Conservation (phyloP, 2,113 vertebrate species). For the Protobothrops mucrosquamatus region DNA sequence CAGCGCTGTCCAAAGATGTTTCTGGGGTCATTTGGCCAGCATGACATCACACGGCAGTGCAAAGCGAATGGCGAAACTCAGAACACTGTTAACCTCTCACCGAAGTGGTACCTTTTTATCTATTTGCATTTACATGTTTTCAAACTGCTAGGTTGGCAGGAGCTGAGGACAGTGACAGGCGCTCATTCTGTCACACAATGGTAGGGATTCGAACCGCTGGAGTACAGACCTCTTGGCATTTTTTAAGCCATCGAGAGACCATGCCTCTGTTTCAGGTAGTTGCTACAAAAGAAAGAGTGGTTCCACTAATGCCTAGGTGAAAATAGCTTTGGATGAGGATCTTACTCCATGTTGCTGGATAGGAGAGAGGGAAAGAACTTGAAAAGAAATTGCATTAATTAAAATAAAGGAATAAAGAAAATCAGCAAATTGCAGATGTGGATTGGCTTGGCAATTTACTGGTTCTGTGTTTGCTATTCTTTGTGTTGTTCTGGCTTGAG, state of each 20-base stretch:
- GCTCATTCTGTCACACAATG: background rate
- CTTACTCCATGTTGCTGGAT: background rate
- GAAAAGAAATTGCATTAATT: background rate
- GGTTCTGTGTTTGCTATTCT: background rate
- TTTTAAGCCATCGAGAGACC: background rate
- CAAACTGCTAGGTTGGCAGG: background rate
- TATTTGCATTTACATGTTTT: background rate
- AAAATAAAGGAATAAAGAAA: constrained; percentile 1
- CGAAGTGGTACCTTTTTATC: background rate
- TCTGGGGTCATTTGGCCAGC: background rate
- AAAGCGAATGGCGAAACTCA: background rate
- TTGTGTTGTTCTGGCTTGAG: background rate
- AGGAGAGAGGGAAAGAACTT: background rate
- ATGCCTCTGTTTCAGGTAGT: background rate
- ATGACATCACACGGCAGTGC: background rate
- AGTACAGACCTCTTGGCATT: background rate
- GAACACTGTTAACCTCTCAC: background rate
- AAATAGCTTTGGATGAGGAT: constrained; percentile 17
- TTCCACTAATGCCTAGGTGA: background rate
- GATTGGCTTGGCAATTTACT: background rate
- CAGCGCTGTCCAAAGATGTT: background rate
- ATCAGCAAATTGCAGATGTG: background rate
- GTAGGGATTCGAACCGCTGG: background rate
- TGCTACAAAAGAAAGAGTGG: background rate
- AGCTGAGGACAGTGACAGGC: background rate